phyloP scores from a whole-genome alignment of 1,140 invertebrate species.

The Lucilia sericata region DNA sequence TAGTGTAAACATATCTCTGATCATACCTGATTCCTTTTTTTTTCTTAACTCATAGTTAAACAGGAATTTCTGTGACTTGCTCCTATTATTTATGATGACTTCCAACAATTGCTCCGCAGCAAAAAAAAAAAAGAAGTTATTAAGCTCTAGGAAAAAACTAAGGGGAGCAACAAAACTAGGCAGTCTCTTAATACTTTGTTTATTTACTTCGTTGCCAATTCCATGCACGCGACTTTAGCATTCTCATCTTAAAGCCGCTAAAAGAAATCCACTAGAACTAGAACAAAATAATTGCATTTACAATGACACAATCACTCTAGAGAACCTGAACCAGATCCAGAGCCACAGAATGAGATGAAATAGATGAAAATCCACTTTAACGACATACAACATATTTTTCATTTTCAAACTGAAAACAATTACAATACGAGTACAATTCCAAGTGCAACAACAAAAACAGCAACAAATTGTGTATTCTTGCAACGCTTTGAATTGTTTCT shows the following conservation, averaged over 20 bases:
- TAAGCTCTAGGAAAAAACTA: background rate
- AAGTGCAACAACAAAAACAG: background rate
- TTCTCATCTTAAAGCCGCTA: background rate
- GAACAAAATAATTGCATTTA: slow-evolving; percentile 8
- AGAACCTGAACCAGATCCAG: background rate
- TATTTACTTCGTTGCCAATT: background rate
- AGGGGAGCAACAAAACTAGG: too few species aligned
- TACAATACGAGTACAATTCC: background rate
- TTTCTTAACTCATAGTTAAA: too few species aligned
- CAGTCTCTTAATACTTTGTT: too few species aligned
- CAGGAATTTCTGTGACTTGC: too few species aligned
- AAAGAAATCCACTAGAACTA: background rate
- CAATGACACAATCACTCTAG: background rate
- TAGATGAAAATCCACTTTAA: slow-evolving; percentile 12
- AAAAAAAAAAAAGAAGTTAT: background rate
- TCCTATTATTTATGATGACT: background rate
- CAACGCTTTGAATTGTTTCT: background rate
- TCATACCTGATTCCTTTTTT: too few species aligned
- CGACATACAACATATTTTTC: slow-evolving; percentile 20
- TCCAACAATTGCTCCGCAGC: background rate
- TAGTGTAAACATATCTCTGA: too few species aligned
- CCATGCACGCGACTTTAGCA: background rate
- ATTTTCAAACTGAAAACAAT: slow-evolving; percentile 2
- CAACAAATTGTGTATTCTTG: slow-evolving; percentile 7
- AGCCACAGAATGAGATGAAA: background rate